Evolutionary conservation across 2,888 invertebrate species (phyloP).

Genomic region (Congeria kusceri): DNA sequence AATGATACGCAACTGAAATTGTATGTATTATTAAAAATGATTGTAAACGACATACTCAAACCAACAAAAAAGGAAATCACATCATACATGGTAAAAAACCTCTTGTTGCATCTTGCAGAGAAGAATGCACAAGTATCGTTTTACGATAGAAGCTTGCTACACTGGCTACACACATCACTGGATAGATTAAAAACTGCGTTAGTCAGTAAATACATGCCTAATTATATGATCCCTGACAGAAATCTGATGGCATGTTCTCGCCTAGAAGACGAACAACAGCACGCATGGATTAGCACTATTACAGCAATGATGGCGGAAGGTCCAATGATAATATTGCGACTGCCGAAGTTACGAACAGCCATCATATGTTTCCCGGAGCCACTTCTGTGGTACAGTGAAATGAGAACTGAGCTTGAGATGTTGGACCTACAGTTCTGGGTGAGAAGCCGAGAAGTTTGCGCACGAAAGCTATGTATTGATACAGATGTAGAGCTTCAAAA

Average conservation of each 20-base stretch:
- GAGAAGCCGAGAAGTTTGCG: too few species aligned
- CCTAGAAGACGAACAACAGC: constrained; percentile 3
- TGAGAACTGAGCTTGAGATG: too few species aligned
- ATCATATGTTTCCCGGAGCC: too few species aligned
- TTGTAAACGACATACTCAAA: constrained; percentile 4
- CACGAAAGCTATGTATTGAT: too few species aligned
- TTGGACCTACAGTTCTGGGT: too few species aligned
- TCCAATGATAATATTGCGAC: too few species aligned
- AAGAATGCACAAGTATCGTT: neutral
- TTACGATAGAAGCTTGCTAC: neutral
- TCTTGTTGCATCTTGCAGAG: constrained; percentile 15
- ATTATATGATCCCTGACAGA: constrained; percentile 21
- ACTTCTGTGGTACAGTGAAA: too few species aligned
- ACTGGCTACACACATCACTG: neutral
- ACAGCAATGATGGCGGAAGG: too few species aligned
- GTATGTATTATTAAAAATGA: neutral
- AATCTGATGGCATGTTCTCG: neutral
- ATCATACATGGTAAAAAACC: constrained; percentile 12
- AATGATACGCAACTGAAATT: constrained; percentile 14
- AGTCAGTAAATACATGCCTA: neutral
- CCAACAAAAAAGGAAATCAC: constrained; percentile 10
- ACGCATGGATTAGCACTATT: too few species aligned
- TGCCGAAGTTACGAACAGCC: too few species aligned
- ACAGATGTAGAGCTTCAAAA: too few species aligned
- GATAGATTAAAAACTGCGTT: neutral